phyloP scores from a whole-genome alignment of 2,113 vertebrate species.

The Laticauda colubrina region DNA sequence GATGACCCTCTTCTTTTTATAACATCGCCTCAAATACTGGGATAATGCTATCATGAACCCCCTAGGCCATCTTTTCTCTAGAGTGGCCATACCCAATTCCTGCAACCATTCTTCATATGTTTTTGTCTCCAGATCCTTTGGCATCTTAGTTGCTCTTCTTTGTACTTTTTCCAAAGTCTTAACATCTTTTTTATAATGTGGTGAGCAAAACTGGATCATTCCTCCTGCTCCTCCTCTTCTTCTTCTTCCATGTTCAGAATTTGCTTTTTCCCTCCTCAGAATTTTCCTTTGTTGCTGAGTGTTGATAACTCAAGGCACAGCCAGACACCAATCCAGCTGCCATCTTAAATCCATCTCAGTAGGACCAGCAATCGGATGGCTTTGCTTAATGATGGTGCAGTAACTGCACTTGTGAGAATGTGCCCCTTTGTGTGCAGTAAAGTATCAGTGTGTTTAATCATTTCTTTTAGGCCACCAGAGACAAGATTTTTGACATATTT shows the following conservation, averaged over 20 bases:
- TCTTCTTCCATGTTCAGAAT: not conserved
- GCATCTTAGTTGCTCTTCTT: no score
- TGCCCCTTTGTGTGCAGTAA: not conserved
- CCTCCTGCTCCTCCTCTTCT: not conserved
- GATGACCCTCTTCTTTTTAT: no score
- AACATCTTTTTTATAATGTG: no score
- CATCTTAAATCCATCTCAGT: not conserved
- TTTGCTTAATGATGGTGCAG: not conserved
- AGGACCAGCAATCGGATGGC: not conserved
- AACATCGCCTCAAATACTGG: no score
- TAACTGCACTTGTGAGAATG: not conserved
- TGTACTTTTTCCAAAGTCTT: no score
- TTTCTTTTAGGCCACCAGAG: not conserved
- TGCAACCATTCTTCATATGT: no score
- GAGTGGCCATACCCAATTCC: no score
- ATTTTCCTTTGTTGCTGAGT: not conserved
- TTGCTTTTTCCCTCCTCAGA: not conserved
- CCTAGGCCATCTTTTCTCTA: no score
- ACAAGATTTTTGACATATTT: not conserved
- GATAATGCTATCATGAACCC: no score
- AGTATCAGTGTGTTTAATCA: not conserved
- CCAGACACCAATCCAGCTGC: not conserved
- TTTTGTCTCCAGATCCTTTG: no score
- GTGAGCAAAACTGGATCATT: not conserved
- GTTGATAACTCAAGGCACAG: not conserved